phyloP scores from a whole-genome alignment of 2,888 invertebrate genomes.

The Coenonympha glycerion region DNA sequence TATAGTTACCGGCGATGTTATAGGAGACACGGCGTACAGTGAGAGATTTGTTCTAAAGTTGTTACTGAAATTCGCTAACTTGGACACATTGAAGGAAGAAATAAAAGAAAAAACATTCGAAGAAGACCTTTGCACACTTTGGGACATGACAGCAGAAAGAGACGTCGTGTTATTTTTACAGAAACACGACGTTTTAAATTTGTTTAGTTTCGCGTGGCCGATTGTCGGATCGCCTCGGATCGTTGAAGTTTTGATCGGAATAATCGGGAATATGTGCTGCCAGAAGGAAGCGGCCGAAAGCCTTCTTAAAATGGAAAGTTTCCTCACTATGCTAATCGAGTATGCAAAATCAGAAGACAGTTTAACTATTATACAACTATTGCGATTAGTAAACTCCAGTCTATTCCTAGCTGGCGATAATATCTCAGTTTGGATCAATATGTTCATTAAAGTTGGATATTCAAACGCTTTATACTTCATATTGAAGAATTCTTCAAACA shows the following conservation, averaged over 20 bases:
- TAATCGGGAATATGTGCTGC: constrained; percentile 89
- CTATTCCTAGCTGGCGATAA: constrained; percentile 57
- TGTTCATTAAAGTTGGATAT: constrained; percentile 66
- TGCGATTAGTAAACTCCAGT: constrained; percentile 80
- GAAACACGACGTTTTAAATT: constrained; percentile 79
- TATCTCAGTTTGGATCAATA: constrained; percentile 61
- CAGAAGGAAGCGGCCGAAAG: constrained; percentile 76
- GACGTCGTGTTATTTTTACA: constrained; percentile 83
- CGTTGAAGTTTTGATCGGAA: constrained; percentile 88
- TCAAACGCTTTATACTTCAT: constrained; percentile 81
- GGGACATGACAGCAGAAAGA: constrained; percentile 90
- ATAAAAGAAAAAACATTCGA: constrained; percentile 79
- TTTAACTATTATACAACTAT: constrained; percentile 82
- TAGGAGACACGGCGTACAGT: constrained; percentile 88
- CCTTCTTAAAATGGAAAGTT: constrained; percentile 73
- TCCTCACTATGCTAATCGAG: constrained; percentile 74
- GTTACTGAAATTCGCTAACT: constrained; percentile 77
- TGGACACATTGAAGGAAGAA: constrained; percentile 67
- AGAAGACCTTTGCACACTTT: constrained; percentile 83
- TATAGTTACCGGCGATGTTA: constrained; percentile 81
- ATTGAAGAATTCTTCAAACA: constrained; percentile 83
- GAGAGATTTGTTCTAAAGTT: constrained; percentile 83
- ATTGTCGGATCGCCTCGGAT: constrained; percentile 78
- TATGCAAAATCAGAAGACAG: constrained; percentile 80
- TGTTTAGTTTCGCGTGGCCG: constrained; percentile 77